Base-by-base conservation (phyloP, 2,888 invertebrate genomes). In the Diachrysia chrysitis region DNA sequence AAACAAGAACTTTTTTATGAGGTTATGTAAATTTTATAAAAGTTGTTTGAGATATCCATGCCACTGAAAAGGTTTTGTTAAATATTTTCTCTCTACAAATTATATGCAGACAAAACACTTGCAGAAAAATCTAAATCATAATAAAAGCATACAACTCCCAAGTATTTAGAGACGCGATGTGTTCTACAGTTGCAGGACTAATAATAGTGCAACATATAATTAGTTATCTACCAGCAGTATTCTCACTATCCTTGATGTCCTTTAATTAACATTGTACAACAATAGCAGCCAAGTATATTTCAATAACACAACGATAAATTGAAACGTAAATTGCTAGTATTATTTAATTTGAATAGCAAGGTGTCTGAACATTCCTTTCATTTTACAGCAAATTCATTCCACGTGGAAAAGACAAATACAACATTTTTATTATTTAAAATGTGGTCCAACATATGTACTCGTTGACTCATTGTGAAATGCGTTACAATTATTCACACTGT, bases 381-480 rank as follows among this genome's bases (percentile, higher is more conserved):
- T 58, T 73, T 35, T 12, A 64, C 32, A 54, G 51, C 32, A 69
- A 75, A 70, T 71, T 56, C 56, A 66, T 64, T 68, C 19, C 65
- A 67, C 54, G 14, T 59, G 29, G 10, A 58, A 65, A 19, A 46
- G 62, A 68, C 60, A 63, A 68, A 25, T 67, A 66, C 69, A 73
- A 69, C 42, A 62, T 70, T 72, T 72, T 79, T 58, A 55, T 75
- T 76, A 79, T 70, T 82, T 67, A 46, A 69, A 74, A 65, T 76
- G 35, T 71, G 53, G 57, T 59, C 51, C 60, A 63, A 64, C 56
- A 71, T 69, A 74, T 72, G 66, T 81, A 73, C 58, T 71, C 19
- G 19, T 46, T 81, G 82, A 79, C 23, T 81, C 82, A 83, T 66
- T 58, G 56, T 42, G 21, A 73, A 73, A 78, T 64, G 64, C 58